Evolutionary conservation across 2,113 vertebrate species (phyloP).

Genomic region (Jaculus jaculus): DNA sequence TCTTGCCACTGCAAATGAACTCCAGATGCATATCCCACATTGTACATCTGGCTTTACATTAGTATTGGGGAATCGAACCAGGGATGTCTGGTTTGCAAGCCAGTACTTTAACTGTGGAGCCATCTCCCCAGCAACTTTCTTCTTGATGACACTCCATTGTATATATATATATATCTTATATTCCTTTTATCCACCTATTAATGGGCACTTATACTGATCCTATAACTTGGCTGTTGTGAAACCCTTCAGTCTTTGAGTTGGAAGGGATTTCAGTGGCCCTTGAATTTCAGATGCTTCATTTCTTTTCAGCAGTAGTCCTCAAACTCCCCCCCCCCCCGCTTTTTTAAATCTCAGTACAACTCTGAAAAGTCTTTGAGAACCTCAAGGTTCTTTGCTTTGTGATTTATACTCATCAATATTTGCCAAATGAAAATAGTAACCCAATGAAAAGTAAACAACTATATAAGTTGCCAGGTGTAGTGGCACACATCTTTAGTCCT

Average conservation of each 20-base stretch:
- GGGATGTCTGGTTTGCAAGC: too few species aligned
- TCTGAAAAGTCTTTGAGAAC: constrained; percentile 31
- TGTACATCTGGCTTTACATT: background rate
- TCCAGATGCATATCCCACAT: too few species aligned
- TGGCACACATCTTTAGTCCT: too few species aligned
- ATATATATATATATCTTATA: background rate
- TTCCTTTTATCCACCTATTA: background rate
- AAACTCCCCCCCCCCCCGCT: too few species aligned
- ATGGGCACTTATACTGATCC: background rate
- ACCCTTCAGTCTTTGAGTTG: constrained; percentile 42
- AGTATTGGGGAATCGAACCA: too few species aligned
- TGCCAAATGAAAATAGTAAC: constrained; percentile 22
- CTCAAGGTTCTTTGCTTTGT: background rate
- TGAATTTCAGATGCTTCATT: background rate
- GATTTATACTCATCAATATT: constrained; percentile 4
- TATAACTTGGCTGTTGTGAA: background rate
- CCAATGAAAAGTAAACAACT: background rate
- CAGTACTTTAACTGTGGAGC: too few species aligned
- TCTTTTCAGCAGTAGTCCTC: background rate
- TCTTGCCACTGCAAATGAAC: too few species aligned
- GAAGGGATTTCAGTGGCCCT: constrained; percentile 15
- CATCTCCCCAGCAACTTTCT: too few species aligned
- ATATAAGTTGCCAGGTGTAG: too few species aligned
- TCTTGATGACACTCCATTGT: too few species aligned
- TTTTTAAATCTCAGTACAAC: background rate